These are phyloP conservation scores for Neoaliturus tenellus DNA, from an alignment of 2,888 invertebrate genomes.

Conservation along the genomic window DNA sequence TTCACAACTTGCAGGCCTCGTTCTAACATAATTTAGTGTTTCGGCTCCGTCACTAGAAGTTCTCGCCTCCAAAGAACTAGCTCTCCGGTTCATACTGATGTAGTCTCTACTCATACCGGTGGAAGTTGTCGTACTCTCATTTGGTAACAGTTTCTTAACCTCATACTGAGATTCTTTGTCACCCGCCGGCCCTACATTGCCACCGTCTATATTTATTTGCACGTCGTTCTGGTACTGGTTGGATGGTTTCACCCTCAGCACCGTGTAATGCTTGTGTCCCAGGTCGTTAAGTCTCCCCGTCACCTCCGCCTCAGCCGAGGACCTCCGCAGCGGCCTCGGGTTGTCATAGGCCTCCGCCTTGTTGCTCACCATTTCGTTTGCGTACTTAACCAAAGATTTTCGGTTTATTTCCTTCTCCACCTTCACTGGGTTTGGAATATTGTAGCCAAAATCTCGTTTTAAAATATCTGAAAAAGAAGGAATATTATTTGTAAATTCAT, in stretches of 20 bases:
- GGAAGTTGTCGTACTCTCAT: neutral
- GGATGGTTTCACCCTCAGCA: neutral
- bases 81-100: conserved; percentile 16
- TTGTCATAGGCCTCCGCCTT: neutral
- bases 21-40: neutral
- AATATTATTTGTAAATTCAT: too few species aligned
- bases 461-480: neutral
- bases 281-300: neutral
- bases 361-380: conserved; percentile 3
- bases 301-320: neutral
- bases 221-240: conserved; percentile 26
- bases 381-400: neutral
- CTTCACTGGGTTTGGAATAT: neutral
- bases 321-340: neutral
- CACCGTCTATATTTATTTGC: neutral
- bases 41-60: neutral
- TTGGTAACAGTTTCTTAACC: neutral
- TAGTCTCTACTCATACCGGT: neutral
- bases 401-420: conserved; percentile 7
- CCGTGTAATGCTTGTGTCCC: neutral
- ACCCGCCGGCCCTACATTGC: neutral
- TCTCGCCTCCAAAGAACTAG: neutral
- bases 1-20: neutral
- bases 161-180: conserved; percentile 12
- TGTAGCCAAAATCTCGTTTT: conserved; percentile 3